Base-by-base conservation (phyloP, 1,140 invertebrate genomes). In the Lordiphosa clarofinis region DNA sequence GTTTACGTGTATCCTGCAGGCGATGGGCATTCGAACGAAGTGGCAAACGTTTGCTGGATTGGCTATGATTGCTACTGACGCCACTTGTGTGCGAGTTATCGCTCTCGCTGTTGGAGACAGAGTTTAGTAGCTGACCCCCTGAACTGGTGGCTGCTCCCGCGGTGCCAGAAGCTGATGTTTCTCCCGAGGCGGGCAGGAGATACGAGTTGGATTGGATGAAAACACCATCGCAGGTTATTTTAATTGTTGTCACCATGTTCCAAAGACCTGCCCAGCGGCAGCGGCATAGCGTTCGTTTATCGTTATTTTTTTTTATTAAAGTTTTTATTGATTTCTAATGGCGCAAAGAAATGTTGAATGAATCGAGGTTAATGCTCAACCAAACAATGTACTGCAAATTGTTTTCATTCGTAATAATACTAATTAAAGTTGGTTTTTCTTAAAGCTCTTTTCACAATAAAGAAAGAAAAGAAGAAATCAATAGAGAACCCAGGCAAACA, bases 191-290 rank as follows among this genome's bases (percentile, higher is more conserved):
- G 37, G 87, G 71, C 60, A 87, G 76, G 15, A 88, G 72, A 82
- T 86, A 84, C 6, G 87, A 86, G 54, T 88, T 88, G 54, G 84
- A 84, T 69, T 88, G 87, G 55, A 88, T 88, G 65, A 88, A 88
- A 37, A 88, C 87, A 19, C 87, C 87, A 76, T 88, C 87, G 64
- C 87, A 88, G 46, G 87, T 88, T 53, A 88, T 88, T 67, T 88
- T 88, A 56, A 88, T 88, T 79, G 87, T 88, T 69, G 87, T 88
- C 72, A 88, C 87, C 87, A 88, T 88, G 57, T 67, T 88, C 64
- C 58, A 9, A 28, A 11, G 12, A 8, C 13, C 38, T 33, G 39
- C 33, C 28, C 28, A 31, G 28, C 6, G 28, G 28, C 28, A 5
- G 28, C 28, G 28, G 54, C 57, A 61, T 54, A 57, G 56, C 56